Conservation (phyloP, 2,888 invertebrate species). For the Tetragonula carbonaria region DNA sequence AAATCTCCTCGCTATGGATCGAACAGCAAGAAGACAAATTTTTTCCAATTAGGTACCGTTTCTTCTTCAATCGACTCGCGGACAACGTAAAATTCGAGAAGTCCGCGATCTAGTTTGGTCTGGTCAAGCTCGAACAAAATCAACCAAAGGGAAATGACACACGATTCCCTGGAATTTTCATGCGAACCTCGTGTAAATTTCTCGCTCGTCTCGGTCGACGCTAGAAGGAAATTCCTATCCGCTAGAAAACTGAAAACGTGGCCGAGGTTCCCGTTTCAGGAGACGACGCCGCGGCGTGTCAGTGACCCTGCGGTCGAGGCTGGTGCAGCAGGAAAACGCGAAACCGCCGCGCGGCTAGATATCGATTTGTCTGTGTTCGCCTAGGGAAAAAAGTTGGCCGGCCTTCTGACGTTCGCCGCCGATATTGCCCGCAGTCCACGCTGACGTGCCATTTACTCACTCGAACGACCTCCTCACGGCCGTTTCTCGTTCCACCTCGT, state of each 20-base stretch:
- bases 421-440: conserved; percentile 67
- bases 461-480: conserved; percentile 44
- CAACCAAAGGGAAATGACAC: neutral
- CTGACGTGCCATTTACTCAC: conserved; percentile 64
- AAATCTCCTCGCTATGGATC: too few relatives aligned
- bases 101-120: too few relatives aligned
- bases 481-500: conserved; percentile 34
- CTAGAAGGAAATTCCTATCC: too few relatives aligned
- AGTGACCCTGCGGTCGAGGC: conserved; percentile 70
- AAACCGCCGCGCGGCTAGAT: conserved; percentile 70
- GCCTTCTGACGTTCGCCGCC: conserved; percentile 69
- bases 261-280: conserved; percentile 39
- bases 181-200: neutral
- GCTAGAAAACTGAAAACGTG: conserved; percentile 6
- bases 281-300: conserved; percentile 63
- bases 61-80: too few relatives aligned
- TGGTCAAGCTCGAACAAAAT: too few relatives aligned
- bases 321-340: conserved; percentile 69
- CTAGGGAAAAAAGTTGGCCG: conserved; percentile 68
- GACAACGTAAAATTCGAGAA: too few relatives aligned
- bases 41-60: too few relatives aligned
- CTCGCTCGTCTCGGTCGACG: neutral
- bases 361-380: conserved; percentile 73
- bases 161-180: neutral
- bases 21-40: too few relatives aligned